Conservation (phyloP, 92 coral and sea anemone species). For the Pocillopora meandrina region DNA sequence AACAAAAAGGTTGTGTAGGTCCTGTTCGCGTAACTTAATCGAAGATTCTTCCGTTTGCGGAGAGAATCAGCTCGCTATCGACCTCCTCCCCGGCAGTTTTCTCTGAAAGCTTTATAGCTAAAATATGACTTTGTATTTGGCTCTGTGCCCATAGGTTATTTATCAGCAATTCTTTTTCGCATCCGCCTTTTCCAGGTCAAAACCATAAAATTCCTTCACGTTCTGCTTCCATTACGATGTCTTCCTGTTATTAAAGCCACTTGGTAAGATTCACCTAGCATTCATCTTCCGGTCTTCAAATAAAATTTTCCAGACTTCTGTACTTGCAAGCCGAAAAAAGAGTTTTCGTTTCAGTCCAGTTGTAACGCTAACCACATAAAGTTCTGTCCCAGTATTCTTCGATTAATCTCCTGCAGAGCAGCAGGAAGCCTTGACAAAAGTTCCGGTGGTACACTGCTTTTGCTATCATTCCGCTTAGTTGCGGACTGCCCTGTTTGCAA, state of each 20-base stretch:
- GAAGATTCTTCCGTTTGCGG: no score
- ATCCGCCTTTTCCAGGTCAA: no score
- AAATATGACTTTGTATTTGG: no score
- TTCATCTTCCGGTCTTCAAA: neutral
- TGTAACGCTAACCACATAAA: conserved; percentile 31
- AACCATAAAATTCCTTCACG: no score
- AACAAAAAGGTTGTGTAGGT: no score
- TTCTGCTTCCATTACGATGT: neutral
- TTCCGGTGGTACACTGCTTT: conserved; percentile 21
- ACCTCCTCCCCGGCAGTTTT: no score
- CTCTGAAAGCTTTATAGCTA: no score
- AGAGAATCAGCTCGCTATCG: no score
- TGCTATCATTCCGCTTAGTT: neutral
- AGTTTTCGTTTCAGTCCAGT: neutral
- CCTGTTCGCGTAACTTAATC: no score
- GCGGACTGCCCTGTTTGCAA: neutral
- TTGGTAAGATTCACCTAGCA: neutral
- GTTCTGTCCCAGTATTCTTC: conserved; percentile 32
- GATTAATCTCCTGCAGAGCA: conserved; percentile 28
- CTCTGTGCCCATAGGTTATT: no score
- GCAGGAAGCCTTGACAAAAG: conserved; percentile 25
- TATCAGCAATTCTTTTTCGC: no score
- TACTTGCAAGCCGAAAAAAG: neutral
- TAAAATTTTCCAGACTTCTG: neutral
- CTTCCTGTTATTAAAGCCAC: neutral